Conservation (phyloP, 2,888 invertebrate species). For the Cantharis rustica region DNA sequence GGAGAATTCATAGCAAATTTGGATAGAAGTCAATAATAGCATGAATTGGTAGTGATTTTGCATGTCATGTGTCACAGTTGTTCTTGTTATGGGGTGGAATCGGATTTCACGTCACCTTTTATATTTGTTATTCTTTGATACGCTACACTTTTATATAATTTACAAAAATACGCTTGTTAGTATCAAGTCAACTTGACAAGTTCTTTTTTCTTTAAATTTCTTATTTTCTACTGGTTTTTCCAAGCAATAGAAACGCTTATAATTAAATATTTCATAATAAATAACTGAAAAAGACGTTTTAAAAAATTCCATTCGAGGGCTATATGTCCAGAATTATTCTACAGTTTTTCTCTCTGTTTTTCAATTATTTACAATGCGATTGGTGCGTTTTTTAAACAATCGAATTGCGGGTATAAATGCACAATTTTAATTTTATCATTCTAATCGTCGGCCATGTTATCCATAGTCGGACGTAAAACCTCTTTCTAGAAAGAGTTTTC, state of each 20-base stretch:
- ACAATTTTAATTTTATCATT: too few species aligned
- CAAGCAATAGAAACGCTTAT: background rate
- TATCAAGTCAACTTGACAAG: constrained; percentile 28
- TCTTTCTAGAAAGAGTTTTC: too few species aligned
- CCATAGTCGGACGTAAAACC: too few species aligned
- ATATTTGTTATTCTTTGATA: constrained; percentile 35
- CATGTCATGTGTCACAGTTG: constrained; percentile 36
- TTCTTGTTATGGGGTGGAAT: constrained; percentile 33
- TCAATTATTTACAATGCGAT: too few species aligned
- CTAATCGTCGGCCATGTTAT: too few species aligned
- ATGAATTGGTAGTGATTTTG: constrained; percentile 36
- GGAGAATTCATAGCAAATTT: constrained; percentile 30
- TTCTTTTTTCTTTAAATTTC: constrained; percentile 22
- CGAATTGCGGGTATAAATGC: too few species aligned
- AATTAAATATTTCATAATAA: background rate
- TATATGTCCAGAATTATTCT: too few species aligned
- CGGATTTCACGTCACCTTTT: constrained; percentile 34
- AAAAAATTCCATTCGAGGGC: too few species aligned
- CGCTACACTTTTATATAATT: constrained; percentile 35
- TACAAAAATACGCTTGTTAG: constrained; percentile 34
- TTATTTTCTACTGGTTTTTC: constrained; percentile 16
- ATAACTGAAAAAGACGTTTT: too few species aligned
- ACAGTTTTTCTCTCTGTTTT: too few species aligned
- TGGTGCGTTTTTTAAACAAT: too few species aligned
- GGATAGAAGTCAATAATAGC: constrained; percentile 35